phyloP scores from a whole-genome alignment of 2,113 vertebrate genomes.

The Prunella himalayana region DNA sequence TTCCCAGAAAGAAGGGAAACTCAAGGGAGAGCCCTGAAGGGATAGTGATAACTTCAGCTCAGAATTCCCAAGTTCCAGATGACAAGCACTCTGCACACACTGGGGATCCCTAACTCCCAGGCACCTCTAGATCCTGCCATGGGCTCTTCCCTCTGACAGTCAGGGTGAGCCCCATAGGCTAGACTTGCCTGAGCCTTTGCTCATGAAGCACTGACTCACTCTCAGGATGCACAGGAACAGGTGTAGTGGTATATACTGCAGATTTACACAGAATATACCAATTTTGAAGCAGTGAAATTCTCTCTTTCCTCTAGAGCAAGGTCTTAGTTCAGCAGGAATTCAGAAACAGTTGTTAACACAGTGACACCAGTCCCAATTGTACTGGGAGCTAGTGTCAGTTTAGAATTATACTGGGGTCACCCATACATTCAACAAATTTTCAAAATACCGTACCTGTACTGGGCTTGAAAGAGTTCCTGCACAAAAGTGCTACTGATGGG shows the following conservation, averaged over 20 bases:
- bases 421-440: neutral
- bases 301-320: neutral
- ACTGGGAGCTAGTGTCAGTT: neutral
- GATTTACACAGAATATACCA: neutral
- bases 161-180: neutral
- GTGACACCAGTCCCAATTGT: neutral
- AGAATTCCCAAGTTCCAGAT: neutral
- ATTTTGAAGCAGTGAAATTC: neutral
- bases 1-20: neutral
- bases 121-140: neutral
- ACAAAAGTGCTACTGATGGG: constrained; percentile 92
- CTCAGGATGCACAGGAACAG: neutral
- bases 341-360: neutral
- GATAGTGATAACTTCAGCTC: neutral
- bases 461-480: constrained; percentile 97
- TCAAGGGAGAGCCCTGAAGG: neutral
- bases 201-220: neutral
- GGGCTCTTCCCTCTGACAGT: neutral
- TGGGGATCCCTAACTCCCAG: neutral
- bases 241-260: no score
- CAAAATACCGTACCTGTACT: constrained; percentile 84
- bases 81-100: neutral
- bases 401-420: neutral
- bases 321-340: neutral
- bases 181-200: neutral